Evolutionary conservation across 1,140 invertebrate species (phyloP).

Genomic region (Mercenaria mercenaria): DNA sequence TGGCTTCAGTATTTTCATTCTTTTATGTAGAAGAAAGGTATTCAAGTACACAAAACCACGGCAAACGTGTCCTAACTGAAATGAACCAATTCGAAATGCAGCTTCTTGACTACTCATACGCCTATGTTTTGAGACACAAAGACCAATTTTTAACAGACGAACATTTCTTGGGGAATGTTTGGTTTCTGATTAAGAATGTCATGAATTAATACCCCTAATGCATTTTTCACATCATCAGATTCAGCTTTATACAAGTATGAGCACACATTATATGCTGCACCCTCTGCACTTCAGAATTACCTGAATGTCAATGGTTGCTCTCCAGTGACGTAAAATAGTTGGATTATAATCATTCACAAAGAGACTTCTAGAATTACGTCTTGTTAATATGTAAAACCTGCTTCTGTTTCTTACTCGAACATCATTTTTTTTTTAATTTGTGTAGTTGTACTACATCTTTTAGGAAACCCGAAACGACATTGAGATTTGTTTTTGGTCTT

Average conservation of each 20-base stretch:
- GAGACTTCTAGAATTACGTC: not conserved
- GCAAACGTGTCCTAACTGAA: conserved; percentile 44
- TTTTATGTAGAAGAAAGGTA: conserved; percentile 53
- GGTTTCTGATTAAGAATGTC: conserved; percentile 49
- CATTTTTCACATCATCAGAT: conserved; percentile 68
- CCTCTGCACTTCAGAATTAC: conserved; percentile 64
- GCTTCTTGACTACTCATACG: conserved; percentile 68
- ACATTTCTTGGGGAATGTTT: conserved; percentile 10
- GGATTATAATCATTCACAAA: conserved; percentile 71
- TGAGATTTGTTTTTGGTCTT: not conserved
- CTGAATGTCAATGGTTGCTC: conserved; percentile 73
- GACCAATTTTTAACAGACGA: conserved; percentile 60
- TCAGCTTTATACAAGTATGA: conserved; percentile 71
- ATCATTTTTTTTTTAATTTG: conserved; percentile 57
- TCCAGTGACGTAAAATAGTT: conserved; percentile 59
- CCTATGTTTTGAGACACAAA: conserved; percentile 62
- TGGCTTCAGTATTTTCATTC: conserved; percentile 57
- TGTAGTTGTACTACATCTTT: conserved; percentile 8
- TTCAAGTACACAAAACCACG: conserved; percentile 65
- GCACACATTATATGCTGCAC: conserved; percentile 72
- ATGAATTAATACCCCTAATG: conserved; percentile 50
- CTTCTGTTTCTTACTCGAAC: conserved; percentile 50
- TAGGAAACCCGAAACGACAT: conserved; percentile 72
- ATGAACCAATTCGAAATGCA: conserved; percentile 45
- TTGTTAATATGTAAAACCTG: conserved; percentile 64